Base-by-base conservation (phyloP, 2,888 invertebrate genomes). In the Megaustenia siamemsis region DNA sequence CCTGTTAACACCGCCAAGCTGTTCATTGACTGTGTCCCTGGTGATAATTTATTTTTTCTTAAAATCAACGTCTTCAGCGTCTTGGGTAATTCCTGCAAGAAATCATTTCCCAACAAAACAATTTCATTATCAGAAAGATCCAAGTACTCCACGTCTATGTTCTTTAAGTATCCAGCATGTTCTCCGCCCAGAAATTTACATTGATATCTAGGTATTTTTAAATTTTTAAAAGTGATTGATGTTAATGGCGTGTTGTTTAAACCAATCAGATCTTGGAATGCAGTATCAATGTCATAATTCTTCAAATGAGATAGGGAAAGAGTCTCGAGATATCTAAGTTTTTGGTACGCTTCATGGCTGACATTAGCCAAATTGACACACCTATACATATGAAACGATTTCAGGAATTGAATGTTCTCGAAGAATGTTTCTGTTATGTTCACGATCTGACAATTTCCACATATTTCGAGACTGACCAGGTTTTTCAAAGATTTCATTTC, bases 41-140 rank as follows among this genome's bases (percentile, higher is more conserved):
- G 21, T 15, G 56, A 60, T 1, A 82, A 35, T 43, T 56, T 49
- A 43, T 82, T 82, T 60, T 28, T 28, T 15, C 15, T 73, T 28
- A 82, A 21, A 40, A 82, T 28, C 10, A 82, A 18, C 71, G 28
- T 71, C n/a, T 71, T 4, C n/a, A 81, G 6, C 1, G 71, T 81
- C 15, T 32, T 24, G 12, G 82, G 82, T 60, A 82, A 56, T 21
- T 28, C 18, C 6, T 38, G 28, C 24, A 53, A 38, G 60, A 73
- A 82, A 40, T 82, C 73, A 18, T 32, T 45, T 28, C 49, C 68
- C 3, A 82, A 38, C 4, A 73, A 28, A 28, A 18, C 40, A 32
- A 82, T 49, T 60, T n/a, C 5, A 32, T 82, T 82, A 6, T 40
- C 60, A 60, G 82, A 49, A 12, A 80, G n/a, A n/a, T 80, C 68